These are phyloP conservation scores for Papilio machaon DNA, from an alignment of 1,140 invertebrate species.

Conservation along the genomic window DNA sequence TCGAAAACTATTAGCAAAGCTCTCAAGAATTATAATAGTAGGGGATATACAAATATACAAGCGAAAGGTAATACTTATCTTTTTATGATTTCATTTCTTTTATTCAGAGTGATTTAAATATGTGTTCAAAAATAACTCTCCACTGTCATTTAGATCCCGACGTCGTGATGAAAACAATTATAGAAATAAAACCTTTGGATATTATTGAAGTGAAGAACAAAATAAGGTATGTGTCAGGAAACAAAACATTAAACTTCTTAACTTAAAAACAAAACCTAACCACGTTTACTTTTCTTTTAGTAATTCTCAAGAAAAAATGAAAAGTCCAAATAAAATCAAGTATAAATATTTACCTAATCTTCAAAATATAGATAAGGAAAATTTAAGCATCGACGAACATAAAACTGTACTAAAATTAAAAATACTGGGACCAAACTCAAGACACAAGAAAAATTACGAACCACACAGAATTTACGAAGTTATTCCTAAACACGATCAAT, in stretches of 20 bases:
- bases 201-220: not conserved
- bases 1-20: slow-evolving; percentile 57
- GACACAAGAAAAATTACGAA: slow-evolving; percentile 26
- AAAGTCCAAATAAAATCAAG: not conserved
- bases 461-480: not conserved
- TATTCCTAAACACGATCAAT: slow-evolving; percentile 33
- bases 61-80: slow-evolving; percentile 7
- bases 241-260: not conserved
- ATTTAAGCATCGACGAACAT: not conserved
- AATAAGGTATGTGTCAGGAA: not conserved
- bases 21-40: slow-evolving; percentile 46
- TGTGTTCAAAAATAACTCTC: not conserved
- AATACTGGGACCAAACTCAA: slow-evolving; percentile 1
- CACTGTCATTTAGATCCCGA: not conserved
- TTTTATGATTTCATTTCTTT: not conserved
- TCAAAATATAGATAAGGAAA: not conserved
- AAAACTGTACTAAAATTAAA: slow-evolving; percentile 8
- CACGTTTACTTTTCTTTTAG: not conserved
- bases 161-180: not conserved
- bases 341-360: slow-evolving; percentile 4
- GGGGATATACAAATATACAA: slow-evolving; percentile 34
- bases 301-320: not conserved
- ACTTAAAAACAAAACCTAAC: not conserved
- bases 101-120: too few species aligned
- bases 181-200: slow-evolving; percentile 3